Evolutionary conservation across 1,140 invertebrate genomes (phyloP).

Genomic region (Rhyacophila brunnea): DNA sequence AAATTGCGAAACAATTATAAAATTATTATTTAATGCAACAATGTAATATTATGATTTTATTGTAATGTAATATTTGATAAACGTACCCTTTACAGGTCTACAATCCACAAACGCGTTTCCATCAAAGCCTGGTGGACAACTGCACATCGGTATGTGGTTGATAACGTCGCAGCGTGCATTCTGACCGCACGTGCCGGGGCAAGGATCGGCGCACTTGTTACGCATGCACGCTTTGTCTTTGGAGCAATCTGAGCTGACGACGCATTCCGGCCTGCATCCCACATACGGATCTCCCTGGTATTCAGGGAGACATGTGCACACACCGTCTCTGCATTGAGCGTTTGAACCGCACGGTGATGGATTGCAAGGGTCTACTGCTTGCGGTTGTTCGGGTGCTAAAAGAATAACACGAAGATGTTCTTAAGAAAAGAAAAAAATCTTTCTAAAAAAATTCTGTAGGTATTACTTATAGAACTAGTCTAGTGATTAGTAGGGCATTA

Average conservation of each 20-base stretch:
- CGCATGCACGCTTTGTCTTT: conserved; percentile 67
- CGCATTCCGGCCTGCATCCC: conserved; percentile 67
- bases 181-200: conserved; percentile 46
- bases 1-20: too few species aligned
- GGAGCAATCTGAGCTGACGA: conserved; percentile 66
- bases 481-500: too few species aligned
- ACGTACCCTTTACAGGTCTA: conserved; percentile 33
- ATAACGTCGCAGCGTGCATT: conserved; percentile 66
- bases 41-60: too few species aligned
- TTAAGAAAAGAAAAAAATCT: neutral
- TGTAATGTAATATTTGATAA: neutral
- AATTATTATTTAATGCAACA: too few species aligned
- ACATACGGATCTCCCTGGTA: conserved; percentile 62
- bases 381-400: conserved; percentile 24
- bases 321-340: conserved; percentile 58
- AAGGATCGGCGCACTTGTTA: conserved; percentile 75
- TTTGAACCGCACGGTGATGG: conserved; percentile 67
- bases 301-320: conserved; percentile 66
- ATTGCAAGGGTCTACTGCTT: too few species aligned
- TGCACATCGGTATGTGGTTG: conserved; percentile 68
- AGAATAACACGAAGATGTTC: neutral
- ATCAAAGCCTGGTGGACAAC: conserved; percentile 60
- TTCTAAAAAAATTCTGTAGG: too few species aligned
- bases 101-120: conserved; percentile 68
- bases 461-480: too few species aligned